Base-by-base conservation (phyloP, 2,797 vertebrate species). In the Danio choprae region DNA sequence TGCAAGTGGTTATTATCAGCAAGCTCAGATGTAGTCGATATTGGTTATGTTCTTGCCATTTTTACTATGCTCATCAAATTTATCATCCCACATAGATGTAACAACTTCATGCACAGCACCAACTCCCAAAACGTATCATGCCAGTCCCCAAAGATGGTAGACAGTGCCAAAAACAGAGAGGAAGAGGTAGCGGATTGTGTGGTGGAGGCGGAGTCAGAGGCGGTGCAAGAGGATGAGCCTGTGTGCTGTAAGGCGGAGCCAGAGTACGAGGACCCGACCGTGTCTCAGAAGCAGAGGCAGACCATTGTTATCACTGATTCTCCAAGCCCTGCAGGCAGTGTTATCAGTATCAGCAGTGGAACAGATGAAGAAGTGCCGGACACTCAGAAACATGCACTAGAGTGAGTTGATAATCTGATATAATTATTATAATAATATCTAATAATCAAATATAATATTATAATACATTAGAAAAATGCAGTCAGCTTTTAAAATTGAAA, bases 331-430 rank as follows among this genome's bases (percentile, higher is more conserved):
- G 91, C 95, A 0, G 94, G 94, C 87, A 99, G 97, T 0, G 94
- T 99, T 81, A 98, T 99, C 91, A 98, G 97, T 84, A 98, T 99
- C 87, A 97, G 97, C 93, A 99, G 97, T 0, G 96, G 98, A 71
- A 95, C 94, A 0, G 95, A 96, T 7, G 95, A 95, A 4, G 95
- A 94, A 60, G 91, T 90, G 79, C 95, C 95, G 48, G 63, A 90
- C 0, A 78, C 92, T 0, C 95, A 89, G 75, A 91, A 94, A 2
- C 97, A 96, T 89, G 91, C 96, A 0, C 87, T 95, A 70, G 91
- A 95, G 84, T 86, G 94, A 97, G 98, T 93, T 81, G n/a, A 64
- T 7, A 16, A 13, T 13, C 7, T 22, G 9, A 16, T 29, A n/a
- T n/a, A n/a, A n/a, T n/a, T n/a, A n/a, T n/a, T n/a, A n/a, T n/a